A percentile compares a stretch with the other conserved stretches of the same genome.
These are phyloP conservation scores for Anaspis maculata DNA, from an alignment of 2,888 invertebrate genomes.

Conservation along the genomic window DNA sequence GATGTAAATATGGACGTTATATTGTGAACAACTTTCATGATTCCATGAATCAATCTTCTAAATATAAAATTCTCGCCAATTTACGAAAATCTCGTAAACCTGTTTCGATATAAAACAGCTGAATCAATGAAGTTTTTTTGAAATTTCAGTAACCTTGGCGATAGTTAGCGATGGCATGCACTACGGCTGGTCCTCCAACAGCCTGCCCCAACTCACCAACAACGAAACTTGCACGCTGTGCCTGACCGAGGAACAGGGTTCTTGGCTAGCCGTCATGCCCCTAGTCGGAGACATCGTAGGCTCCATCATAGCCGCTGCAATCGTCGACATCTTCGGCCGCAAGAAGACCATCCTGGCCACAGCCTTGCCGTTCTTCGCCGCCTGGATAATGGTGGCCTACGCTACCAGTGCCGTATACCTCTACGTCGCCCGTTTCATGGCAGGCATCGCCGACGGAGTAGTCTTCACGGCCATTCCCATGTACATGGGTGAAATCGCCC, in stretches of 20 bases:
- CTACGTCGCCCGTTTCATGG: constrained; percentile 46
- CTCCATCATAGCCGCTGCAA: constrained; percentile 52
- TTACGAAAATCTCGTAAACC: no score
- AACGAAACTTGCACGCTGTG: constrained; percentile 22
- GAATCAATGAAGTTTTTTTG: no score
- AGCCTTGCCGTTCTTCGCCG: constrained; percentile 52
- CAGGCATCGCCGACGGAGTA: constrained; percentile 50
- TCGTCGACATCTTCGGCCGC: constrained; percentile 58
- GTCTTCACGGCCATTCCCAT: constrained; percentile 45
- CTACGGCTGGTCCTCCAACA: constrained; percentile 54
- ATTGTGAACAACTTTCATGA: no score
- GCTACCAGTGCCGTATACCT: constrained; percentile 49
- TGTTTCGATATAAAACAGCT: no score
- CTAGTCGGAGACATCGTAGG: constrained; percentile 56
- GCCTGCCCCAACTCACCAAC: constrained; percentile 46
- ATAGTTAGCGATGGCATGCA: constrained; percentile 38
- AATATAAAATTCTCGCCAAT: no score
- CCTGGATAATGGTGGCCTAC: constrained; percentile 56
- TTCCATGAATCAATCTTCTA: no score
- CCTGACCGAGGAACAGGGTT: constrained; percentile 35
- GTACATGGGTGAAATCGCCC: constrained; percentile 55
- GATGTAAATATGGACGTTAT: no score
- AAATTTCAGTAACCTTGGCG: constrained; percentile 30
- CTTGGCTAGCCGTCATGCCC: constrained; percentile 58
- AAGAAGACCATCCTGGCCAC: constrained; percentile 55